Percentiles rank a stretch among this genome's conserved stretches.
Conservation (phyloP, 2,888 invertebrate genomes). For the Caenorhabditis afra region DNA sequence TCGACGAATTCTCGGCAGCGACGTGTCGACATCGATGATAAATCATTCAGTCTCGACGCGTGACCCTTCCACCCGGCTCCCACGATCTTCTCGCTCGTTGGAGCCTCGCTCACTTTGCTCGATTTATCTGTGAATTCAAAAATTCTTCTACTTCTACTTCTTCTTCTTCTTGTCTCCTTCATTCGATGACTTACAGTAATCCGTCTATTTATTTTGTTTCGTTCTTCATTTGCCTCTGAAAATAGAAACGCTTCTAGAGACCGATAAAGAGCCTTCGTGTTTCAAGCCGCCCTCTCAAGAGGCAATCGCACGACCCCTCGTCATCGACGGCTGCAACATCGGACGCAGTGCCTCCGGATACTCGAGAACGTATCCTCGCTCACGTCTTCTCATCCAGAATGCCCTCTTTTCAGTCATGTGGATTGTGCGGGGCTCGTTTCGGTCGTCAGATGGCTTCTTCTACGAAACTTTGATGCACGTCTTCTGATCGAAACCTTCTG, state of each 20-base stretch:
- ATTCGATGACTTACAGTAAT: conserved; percentile 39
- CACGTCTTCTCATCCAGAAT: too few relatives aligned
- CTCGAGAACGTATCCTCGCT: conserved; percentile 62
- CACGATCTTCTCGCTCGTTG: too few relatives aligned
- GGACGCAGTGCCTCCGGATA: conserved; percentile 72
- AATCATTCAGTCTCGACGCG: conserved; percentile 55
- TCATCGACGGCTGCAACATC: conserved; percentile 76
- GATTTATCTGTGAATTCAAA: conserved; percentile 1
- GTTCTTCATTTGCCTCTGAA: neutral
- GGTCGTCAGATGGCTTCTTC: conserved; percentile 70
- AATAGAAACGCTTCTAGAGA: conserved; percentile 27
- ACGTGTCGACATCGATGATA: conserved; percentile 51
- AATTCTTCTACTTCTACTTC: conserved; percentile 4
- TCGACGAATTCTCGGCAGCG: conserved; percentile 35
- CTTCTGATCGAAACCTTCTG: neutral
- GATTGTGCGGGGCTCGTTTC: conserved; percentile 72
- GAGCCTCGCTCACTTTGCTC: neutral
- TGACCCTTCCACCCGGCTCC: conserved; percentile 22
- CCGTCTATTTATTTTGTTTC: conserved; percentile 14
- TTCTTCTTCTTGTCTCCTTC: conserved; percentile 7
- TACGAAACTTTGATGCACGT: conserved; percentile 68
- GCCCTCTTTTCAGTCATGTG: conserved; percentile 64
- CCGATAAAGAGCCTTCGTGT: conserved; percentile 39
- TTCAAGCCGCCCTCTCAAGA: conserved; percentile 60
- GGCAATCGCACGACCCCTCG: conserved; percentile 68